Evolutionary conservation across 2,888 invertebrate genomes (phyloP), one percentile per base, ranked within the genome.

Genomic region (Amiota mariae): DNA sequence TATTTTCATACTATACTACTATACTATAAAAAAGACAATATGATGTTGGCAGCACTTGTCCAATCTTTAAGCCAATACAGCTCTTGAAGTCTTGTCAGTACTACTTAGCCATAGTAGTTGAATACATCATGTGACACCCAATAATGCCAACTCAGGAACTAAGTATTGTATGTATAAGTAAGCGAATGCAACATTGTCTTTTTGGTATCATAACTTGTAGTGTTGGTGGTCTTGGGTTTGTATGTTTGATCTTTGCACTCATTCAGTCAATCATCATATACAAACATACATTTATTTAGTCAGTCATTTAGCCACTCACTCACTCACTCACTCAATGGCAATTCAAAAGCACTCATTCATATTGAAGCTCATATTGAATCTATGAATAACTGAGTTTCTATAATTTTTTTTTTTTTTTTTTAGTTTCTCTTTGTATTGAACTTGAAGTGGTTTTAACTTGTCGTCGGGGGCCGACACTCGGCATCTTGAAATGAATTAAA

Each of bases 241-340:
- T n/a, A 36, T 49, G 15, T 66, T 66, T 66, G 66, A 66, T 66
- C 66, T 66, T 66, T 48, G 20, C 66, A 66, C 66, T 18, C 48
- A 66, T 48, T 66, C 18, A 48, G 11, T 59, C 59, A 59, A 20
- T 59, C 59, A 59, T 36, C 36, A 36, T 6, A 36, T 36, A 36
- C 36, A 36, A 6, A 36, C 36, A 6, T 36, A 36, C 3, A 36
- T 13, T 54, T 10, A 54, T 6, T 54, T 15, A 54, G 12, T 8
- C 54, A 54, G 13, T 2, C 54, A 59, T 10, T 59, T 11, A 59
- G 8, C 20, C 59, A 59, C 18, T 59, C 57, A 66, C 18, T 66
- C 66, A 48, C n/a, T 66, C 66, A 66, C 47, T 66, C 66, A 66
- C 48, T 46, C 12, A 66, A 13, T 15, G 18, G 20, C 18, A 12